Percentiles rank a stretch among this genome's conserved stretches.
Conservation (phyloP, 2,888 invertebrate genomes). For the Melipona beecheii region DNA sequence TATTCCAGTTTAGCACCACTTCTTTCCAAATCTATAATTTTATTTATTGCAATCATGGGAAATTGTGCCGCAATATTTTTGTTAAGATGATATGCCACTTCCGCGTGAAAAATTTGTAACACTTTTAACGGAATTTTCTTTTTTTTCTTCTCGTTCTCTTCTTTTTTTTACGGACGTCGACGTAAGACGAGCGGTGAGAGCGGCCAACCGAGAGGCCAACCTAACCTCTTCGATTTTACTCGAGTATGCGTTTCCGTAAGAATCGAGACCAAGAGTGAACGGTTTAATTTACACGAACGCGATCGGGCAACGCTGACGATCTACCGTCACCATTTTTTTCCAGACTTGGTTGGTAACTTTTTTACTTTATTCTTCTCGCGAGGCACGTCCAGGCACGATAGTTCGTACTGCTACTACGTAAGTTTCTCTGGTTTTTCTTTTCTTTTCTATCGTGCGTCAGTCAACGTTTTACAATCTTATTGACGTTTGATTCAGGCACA, state of each 20-base stretch:
- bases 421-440: background rate
- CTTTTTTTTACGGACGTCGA: background rate
- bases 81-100: conserved; percentile 81
- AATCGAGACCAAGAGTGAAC: conserved; percentile 10
- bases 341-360: background rate
- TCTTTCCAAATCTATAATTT: conserved; percentile 73
- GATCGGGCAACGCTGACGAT: background rate
- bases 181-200: background rate
- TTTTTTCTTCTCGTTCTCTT: background rate
- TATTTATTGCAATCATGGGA: conserved; percentile 70
- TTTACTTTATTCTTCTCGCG: background rate
- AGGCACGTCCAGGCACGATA: background rate
- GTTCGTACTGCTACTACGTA: background rate
- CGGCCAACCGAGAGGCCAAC: background rate
- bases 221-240: conserved; percentile 10
- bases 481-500: background rate
- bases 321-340: background rate
- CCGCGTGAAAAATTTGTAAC: conserved; percentile 26
- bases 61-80: conserved; percentile 73
- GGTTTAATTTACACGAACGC: conserved; percentile 2
- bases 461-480: background rate
- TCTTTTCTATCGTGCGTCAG: background rate
- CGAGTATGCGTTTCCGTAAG: background rate
- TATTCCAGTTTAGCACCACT: conserved; percentile 80
- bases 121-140: background rate